A percentile compares a stretch with the other conserved stretches of the same genome.
phyloP scores from a whole-genome alignment of 2,797 vertebrate genomes.

The Bovichtus diacanthus region DNA sequence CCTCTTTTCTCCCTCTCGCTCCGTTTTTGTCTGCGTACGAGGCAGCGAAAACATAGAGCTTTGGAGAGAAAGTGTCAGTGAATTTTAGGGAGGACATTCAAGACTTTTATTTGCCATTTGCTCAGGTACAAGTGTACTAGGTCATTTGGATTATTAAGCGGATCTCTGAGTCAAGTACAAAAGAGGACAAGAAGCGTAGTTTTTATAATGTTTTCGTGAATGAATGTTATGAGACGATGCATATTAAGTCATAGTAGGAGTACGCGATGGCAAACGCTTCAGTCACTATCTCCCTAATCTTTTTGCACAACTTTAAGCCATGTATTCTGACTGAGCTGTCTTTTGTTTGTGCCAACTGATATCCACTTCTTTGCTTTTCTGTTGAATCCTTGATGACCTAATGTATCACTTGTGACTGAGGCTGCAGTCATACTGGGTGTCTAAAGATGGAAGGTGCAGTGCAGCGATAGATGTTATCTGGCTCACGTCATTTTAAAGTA shows the following conservation, averaged over 20 bases:
- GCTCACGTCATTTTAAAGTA: constrained; percentile 24
- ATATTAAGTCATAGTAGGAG: neutral
- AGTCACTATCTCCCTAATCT: neutral
- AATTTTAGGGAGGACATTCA: neutral
- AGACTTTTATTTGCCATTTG: too few species aligned
- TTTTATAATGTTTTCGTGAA: neutral
- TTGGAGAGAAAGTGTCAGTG: neutral
- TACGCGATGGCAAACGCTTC: neutral
- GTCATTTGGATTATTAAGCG: too few species aligned
- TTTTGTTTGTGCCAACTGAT: constrained; percentile 10
- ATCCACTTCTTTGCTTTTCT: neutral
- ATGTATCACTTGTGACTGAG: constrained; percentile 14
- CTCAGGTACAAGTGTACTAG: too few species aligned
- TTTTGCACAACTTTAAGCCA: neutral
- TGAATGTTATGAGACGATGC: neutral
- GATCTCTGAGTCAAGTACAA: too few species aligned
- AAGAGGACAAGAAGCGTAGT: too few species aligned
- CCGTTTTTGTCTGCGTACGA: neutral
- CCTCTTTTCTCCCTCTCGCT: constrained; percentile 11
- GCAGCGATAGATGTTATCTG: constrained; percentile 2
- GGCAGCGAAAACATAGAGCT: neutral
- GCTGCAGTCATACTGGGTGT: constrained; percentile 18
- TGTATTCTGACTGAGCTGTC: neutral
- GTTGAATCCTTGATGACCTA: constrained; percentile 13
- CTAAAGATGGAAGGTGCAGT: neutral